Conservation (phyloP, 2,113 vertebrate species). For the Sakesphorus luctuosus region DNA sequence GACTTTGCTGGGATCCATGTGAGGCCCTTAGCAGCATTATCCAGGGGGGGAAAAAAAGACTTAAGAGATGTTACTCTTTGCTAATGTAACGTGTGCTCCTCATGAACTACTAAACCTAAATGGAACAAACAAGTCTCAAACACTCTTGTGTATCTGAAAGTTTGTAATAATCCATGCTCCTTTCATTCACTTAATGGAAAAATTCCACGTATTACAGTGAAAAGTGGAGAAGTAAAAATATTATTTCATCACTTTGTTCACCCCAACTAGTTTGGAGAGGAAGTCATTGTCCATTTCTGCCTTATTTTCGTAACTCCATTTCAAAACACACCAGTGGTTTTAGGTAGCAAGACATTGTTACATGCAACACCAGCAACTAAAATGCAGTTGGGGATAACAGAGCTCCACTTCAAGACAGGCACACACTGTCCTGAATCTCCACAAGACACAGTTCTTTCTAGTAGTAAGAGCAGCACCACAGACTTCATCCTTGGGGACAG, state of each 20-base stretch:
- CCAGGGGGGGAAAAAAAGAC: neutral
- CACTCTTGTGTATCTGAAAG: neutral
- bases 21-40: neutral
- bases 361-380: neutral
- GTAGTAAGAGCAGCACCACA: neutral
- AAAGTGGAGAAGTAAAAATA: neutral
- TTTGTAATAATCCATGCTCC: neutral
- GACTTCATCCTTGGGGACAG: neutral
- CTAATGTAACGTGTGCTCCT: neutral
- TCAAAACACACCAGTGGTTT: neutral
- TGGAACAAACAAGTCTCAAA: neutral
- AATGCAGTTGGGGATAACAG: rapidly evolving
- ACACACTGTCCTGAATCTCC: neutral
- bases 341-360: neutral
- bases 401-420: neutral
- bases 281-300: neutral
- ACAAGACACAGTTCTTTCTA: neutral
- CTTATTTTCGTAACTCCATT: neutral
- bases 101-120: neutral
- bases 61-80: neutral
- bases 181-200: neutral
- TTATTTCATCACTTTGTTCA: neutral
- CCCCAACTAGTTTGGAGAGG: neutral
- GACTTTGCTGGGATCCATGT: neutral
- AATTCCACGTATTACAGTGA: neutral